Evolutionary conservation across 92 coral and sea anemone genomes (phyloP).

Genomic region (Ricordea florida): DNA sequence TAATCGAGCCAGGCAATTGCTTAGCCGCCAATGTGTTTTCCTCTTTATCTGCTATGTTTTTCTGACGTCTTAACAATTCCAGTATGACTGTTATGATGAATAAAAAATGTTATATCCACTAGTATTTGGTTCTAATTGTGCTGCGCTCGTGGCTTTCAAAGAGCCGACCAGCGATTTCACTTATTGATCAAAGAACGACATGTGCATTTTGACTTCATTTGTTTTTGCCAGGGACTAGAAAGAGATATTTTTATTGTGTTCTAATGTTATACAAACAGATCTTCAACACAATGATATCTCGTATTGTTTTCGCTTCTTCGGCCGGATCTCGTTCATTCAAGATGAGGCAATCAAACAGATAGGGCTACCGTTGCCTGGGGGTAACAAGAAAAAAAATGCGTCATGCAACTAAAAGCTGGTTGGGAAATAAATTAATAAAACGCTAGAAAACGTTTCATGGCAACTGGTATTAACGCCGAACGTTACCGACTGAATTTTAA

Average conservation of each 20-base stretch:
- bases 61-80: conserved; percentile 17
- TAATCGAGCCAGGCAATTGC: no score
- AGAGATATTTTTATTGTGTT: conserved; percentile 46
- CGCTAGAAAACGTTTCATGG: neutral
- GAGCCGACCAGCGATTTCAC: no score
- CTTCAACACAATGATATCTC: conserved; percentile 5
- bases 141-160: neutral
- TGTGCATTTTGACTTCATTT: neutral
- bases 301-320: conserved; percentile 21
- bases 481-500: neutral
- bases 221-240: conserved; percentile 8
- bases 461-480: neutral
- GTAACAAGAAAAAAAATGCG: no score
- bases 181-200: neutral
- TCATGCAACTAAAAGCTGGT: no score
- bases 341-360: neutral
- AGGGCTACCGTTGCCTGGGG: neutral
- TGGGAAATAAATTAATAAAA: neutral
- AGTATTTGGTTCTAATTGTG: neutral
- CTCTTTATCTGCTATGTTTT: no score
- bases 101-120: conserved; percentile 12
- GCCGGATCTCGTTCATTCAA: conserved; percentile 18
- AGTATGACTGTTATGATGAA: neutral
- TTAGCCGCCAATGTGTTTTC: no score
- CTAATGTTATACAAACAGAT: conserved; percentile 29